A percentile compares a stretch with the other conserved stretches of the same genome.
phyloP scores from a whole-genome alignment of 2,113 vertebrate genomes.

The Heliornis fulica region DNA sequence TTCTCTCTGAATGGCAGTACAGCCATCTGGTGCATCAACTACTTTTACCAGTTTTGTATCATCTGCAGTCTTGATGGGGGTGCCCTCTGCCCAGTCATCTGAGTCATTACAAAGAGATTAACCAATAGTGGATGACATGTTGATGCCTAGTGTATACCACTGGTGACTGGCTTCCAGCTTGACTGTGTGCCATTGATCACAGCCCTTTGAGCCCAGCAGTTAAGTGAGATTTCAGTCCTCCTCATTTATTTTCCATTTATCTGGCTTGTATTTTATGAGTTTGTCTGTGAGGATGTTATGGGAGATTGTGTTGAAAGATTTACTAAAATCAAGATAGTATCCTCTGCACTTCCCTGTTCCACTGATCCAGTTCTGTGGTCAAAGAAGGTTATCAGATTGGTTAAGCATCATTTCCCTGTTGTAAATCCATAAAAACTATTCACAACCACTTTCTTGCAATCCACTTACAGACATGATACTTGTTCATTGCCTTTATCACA shows the following conservation, averaged over 20 bases:
- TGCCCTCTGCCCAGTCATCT: neutral
- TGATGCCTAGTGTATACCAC: neutral
- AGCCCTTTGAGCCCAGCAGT: neutral
- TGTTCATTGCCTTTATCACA: neutral
- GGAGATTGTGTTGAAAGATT: neutral
- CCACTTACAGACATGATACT: neutral
- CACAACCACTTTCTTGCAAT: neutral
- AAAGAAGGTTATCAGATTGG: neutral
- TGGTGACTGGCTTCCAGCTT: neutral
- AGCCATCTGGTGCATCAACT: neutral
- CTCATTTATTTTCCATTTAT: neutral
- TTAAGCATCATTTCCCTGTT: neutral
- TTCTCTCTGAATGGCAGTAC: neutral
- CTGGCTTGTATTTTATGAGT: neutral
- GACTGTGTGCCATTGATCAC: neutral
- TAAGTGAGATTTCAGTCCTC: neutral
- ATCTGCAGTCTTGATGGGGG: neutral
- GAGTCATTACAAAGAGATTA: neutral
- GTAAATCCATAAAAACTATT: neutral
- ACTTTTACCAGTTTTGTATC: neutral
- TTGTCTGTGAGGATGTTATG: neutral
- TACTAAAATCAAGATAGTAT: neutral
- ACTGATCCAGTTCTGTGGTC: neutral
- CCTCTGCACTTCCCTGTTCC: neutral
- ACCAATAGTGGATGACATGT: neutral